Evolutionary conservation across 2,797 vertebrate genomes (phyloP).

Genomic region (Agapornis canus): DNA sequence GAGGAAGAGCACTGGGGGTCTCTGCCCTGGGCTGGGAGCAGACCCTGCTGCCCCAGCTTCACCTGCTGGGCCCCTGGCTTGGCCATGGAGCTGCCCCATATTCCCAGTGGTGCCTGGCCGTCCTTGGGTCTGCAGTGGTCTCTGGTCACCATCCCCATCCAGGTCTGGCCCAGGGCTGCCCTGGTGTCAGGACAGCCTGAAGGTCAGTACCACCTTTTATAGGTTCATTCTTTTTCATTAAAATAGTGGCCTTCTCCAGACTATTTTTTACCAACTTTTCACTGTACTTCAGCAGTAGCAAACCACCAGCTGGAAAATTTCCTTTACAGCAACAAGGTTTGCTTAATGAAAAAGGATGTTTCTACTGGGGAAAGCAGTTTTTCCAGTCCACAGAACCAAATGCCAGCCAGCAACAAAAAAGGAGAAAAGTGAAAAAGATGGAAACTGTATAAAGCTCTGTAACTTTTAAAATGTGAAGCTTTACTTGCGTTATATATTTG

Average conservation of each 20-base stretch:
- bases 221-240: background rate
- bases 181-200: background rate
- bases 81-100: fast-evolving
- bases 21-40: background rate
- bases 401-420: background rate
- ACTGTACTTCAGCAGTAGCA: background rate
- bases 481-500: background rate
- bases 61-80: background rate
- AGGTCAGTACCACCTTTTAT: background rate
- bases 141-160: fast-evolving
- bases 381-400: background rate
- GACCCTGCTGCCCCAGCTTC: background rate
- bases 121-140: fast-evolving
- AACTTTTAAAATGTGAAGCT: background rate
- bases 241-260: background rate
- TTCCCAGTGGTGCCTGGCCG: fast-evolving
- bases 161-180: background rate
- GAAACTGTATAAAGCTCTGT: background rate
- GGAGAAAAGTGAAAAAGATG: fast-evolving
- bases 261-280: background rate
- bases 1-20: background rate
- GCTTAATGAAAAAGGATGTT: background rate
- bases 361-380: background rate
- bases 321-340: background rate
- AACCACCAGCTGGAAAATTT: background rate